A percentile compares a stretch with the other conserved stretches of the same genome.
phyloP scores from a whole-genome alignment of 2,113 vertebrate genomes.

The Xenopus laevis region DNA sequence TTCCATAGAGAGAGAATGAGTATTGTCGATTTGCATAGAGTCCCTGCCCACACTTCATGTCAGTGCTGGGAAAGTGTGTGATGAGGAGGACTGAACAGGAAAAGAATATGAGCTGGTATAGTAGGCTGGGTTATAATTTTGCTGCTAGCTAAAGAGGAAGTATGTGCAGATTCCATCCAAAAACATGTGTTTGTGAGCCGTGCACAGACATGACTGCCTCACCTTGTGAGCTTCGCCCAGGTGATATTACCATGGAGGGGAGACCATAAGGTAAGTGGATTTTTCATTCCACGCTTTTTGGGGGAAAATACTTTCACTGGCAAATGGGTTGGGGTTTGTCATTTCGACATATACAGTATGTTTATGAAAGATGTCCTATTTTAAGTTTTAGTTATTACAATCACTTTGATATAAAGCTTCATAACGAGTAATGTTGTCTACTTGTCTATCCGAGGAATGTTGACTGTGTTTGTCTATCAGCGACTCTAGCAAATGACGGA shows the following conservation, averaged over 20 bases:
- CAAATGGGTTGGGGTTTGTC: too few relatives aligned
- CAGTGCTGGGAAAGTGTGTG: conserved; percentile 27
- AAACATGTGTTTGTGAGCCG: background rate
- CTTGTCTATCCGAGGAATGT: too few relatives aligned
- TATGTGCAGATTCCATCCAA: background rate
- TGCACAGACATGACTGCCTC: background rate
- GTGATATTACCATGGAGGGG: background rate
- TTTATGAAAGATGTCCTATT: too few relatives aligned
- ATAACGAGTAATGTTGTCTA: too few relatives aligned
- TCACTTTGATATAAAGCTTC: too few relatives aligned
- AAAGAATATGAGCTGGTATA: conserved; percentile 10
- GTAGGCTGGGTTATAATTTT: conserved; percentile 13
- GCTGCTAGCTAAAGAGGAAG: conserved; percentile 27
- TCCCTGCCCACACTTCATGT: conserved; percentile 15
- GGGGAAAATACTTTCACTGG: too few relatives aligned
- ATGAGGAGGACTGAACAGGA: conserved; percentile 11
- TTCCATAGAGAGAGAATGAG: background rate
- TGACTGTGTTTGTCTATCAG: too few relatives aligned
- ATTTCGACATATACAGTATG: too few relatives aligned
- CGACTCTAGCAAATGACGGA: too few relatives aligned
- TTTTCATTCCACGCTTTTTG: too few relatives aligned
- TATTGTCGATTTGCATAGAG: background rate
- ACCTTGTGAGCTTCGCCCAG: background rate
- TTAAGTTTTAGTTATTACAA: too few relatives aligned
- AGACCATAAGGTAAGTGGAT: background rate